Percentiles rank a stretch among this genome's conserved stretches.
phyloP scores from a whole-genome alignment of 2,797 vertebrate species.

The Microctenopoma lineatum region DNA sequence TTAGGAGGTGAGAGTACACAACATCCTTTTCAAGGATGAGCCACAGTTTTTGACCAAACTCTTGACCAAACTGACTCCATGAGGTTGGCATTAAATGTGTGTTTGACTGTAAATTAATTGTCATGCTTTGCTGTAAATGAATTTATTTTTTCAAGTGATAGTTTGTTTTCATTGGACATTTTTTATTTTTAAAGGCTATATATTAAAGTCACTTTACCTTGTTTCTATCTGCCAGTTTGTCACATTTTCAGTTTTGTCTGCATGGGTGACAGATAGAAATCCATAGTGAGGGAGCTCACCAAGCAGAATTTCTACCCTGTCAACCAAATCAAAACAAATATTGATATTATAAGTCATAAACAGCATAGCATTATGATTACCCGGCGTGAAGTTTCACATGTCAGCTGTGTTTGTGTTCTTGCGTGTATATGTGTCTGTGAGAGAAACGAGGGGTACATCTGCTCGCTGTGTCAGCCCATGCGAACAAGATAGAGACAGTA shows the following conservation, averaged over 20 bases:
- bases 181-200: slow-evolving; percentile 7
- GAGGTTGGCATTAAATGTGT: no score
- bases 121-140: no score
- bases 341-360: slow-evolving; percentile 45
- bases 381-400: slow-evolving; percentile 19
- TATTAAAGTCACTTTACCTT: slow-evolving; percentile 29
- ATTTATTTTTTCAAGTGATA: no score
- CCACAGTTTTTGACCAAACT: no score
- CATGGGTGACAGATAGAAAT: slow-evolving; percentile 34
- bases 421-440: neutral
- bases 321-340: slow-evolving; percentile 47
- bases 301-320: slow-evolving; percentile 37
- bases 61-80: neutral
- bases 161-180: no score
- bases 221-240: slow-evolving; percentile 31
- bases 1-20: no score
- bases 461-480: slow-evolving; percentile 47
- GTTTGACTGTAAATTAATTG: no score
- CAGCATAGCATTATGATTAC: slow-evolving; percentile 38
- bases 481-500: slow-evolving; percentile 47
- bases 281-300: slow-evolving; percentile 28
- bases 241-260: slow-evolving; percentile 34
- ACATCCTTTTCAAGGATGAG: no score
- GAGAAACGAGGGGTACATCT: slow-evolving; percentile 37
- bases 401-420: slow-evolving; percentile 21